Percentiles rank a stretch among this genome's conserved stretches.
Conservation (phyloP, 1,140 invertebrate species). For the Temnothorax curvispinosus region DNA sequence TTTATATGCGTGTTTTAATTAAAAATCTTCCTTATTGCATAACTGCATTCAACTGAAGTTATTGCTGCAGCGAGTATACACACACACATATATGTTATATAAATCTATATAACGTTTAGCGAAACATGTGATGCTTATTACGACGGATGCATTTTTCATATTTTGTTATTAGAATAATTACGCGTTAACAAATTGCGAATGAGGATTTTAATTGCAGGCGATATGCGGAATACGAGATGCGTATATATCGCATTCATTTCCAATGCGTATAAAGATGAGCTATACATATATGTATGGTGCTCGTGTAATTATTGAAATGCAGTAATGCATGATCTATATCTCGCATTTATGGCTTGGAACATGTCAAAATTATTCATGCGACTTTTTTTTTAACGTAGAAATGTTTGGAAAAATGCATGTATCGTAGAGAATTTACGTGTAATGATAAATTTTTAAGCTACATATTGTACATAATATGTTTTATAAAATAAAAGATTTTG, state of each 20-base stretch:
- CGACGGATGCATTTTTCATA: constrained; percentile 35
- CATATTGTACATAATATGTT: neutral
- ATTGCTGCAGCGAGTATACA: neutral
- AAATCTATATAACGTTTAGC: neutral
- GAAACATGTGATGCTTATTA: neutral
- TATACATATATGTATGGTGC: neutral
- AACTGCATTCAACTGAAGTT: too few species aligned
- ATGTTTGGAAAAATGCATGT: neutral
- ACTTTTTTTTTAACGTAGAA: neutral
- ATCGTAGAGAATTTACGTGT: neutral
- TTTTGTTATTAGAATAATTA: constrained; percentile 45
- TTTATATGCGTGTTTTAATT: too few species aligned
- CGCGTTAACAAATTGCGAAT: constrained; percentile 40
- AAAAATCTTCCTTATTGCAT: too few species aligned
- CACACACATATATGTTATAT: neutral
- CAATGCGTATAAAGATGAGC: constrained; percentile 22
- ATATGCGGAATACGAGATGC: constrained; percentile 6
- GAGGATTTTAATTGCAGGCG: constrained; percentile 40
- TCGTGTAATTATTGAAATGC: constrained; percentile 35
- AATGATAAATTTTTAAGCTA: neutral
- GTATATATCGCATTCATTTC: constrained; percentile 1
- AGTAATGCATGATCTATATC: constrained; percentile 20
- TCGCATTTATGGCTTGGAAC: neutral
- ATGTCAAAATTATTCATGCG: constrained; percentile 14
- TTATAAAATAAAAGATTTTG: neutral